Conservation (phyloP, 1,140 invertebrate genomes). For the Hirudo medicinalis region DNA sequence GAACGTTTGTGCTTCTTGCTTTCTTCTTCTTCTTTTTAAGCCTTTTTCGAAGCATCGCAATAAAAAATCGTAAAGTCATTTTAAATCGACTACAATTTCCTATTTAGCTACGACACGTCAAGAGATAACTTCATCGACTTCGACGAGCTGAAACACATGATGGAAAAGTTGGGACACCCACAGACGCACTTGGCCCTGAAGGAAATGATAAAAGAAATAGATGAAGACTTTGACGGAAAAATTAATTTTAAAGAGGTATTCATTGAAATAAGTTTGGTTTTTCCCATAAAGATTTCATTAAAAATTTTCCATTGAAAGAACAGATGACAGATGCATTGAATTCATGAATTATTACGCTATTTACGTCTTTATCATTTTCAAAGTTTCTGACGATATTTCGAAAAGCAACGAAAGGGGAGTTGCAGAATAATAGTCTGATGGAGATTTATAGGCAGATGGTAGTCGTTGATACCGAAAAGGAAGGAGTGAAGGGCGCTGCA, state of each 20-base stretch:
- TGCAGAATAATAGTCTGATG: slow-evolving; percentile 58
- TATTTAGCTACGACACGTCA: slow-evolving; percentile 66
- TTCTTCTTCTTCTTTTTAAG: no score
- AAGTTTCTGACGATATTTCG: slow-evolving; percentile 71
- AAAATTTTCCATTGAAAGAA: no score
- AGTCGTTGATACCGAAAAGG: slow-evolving; percentile 38
- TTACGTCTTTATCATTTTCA: slow-evolving; percentile 26
- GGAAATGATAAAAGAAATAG: slow-evolving; percentile 73
- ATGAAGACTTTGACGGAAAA: slow-evolving; percentile 73
- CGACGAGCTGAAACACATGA: slow-evolving; percentile 79
- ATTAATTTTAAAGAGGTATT: slow-evolving; percentile 75
- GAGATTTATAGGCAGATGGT: slow-evolving; percentile 43
- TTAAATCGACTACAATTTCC: no score
- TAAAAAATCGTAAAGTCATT: no score
- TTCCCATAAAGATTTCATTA: no score
- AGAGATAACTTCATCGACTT: slow-evolving; percentile 74
- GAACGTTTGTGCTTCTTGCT: slow-evolving; percentile 30
- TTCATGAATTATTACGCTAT: no score
- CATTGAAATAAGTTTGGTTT: no score
- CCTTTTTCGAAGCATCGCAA: no score
- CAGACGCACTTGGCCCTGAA: slow-evolving; percentile 86
- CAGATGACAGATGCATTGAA: no score
- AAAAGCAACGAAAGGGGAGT: slow-evolving; percentile 69
- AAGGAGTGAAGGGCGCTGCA: slow-evolving; percentile 39
- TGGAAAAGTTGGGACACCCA: slow-evolving; percentile 84